Evolutionary conservation across 1,140 invertebrate genomes (phyloP), one percentile per base, ranked within the genome.

Genomic region (Bactericera cockerelli): DNA sequence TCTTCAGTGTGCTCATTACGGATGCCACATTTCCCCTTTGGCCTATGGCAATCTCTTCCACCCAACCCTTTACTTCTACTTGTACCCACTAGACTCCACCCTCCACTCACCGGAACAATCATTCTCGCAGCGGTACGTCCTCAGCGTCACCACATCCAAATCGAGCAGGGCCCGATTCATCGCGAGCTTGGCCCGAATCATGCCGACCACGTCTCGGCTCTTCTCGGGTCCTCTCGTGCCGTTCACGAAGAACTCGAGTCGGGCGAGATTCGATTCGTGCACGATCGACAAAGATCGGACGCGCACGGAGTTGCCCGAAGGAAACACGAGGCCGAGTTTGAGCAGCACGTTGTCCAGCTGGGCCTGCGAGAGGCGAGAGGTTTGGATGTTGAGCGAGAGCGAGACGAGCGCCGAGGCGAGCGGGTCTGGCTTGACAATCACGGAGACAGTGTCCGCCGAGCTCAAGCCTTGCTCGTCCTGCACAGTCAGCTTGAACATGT

Each of bases 41-140:
- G n/a, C n/a, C n/a, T n/a, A n/a, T n/a, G n/a, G n/a, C n/a, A n/a
- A n/a, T n/a, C n/a, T n/a, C n/a, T n/a, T n/a, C n/a, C n/a, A n/a
- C n/a, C n/a, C n/a, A n/a, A n/a, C n/a, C n/a, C n/a, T n/a, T n/a
- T n/a, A n/a, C n/a, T n/a, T n/a, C n/a, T n/a, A n/a, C n/a, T n/a
- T n/a, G n/a, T n/a, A n/a, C n/a, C n/a, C n/a, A n/a, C n/a, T n/a
- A n/a, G n/a, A n/a, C n/a, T n/a, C n/a, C n/a, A n/a, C n/a, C n/a
- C n/a, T n/a, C n/a, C n/a, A 61, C 58, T 65, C 67, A 77, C 79
- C 86, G 36, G 92, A 94, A 74, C 92, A 96, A 71, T 89, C 82
- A 72, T 93, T 93, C 67, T 95, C 89, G 66, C 93, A 96, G 53
- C 93, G 77, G 61, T 80, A 77, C 13, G 89, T 89, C 67, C 89